Evolutionary conservation across 37 sponge, comb jelly and placozoan genomes (phyloP), one percentile per base, ranked within the genome.

Genomic region (Beroe forskalii): DNA sequence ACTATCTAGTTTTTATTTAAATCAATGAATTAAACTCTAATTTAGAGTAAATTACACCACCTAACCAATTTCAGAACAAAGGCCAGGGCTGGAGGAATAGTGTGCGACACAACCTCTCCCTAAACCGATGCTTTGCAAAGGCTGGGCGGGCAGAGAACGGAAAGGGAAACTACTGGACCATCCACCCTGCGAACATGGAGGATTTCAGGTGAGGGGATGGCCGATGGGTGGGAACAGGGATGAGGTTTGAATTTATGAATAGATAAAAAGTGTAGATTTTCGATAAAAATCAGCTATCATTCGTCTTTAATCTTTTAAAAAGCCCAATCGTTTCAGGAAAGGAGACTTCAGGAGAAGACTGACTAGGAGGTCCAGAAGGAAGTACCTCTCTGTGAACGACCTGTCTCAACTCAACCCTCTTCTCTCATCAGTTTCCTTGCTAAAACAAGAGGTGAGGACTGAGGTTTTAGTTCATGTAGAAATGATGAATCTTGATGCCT

Each of bases 151-250:
- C 92, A 32, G 92, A 90, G 89, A 91, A 90, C 36, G 93, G 93
- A 24, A 94, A 94, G 67, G 93, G 95, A 37, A 92, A 93, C 93
- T 94, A 93, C 67, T 94, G 95, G 95, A 38, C 91, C 62, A 94
- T 94, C 35, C 90, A 90, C 90, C 92, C 95, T 1, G 93, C 93
- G 20, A 93, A 94, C 90, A 38, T 94, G 90, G 90, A 61, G 35
- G 95, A 94, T 39, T 94, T 94, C 66, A 42, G 27, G 62, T 62
- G 67, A 33, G 93, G 55, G 55, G 12, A 12, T 17, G 12, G 12
- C 55, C 55, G 12, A 48, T n/a, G n/a, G n/a, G n/a, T n/a, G n/a
- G n/a, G n/a, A n/a, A n/a, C n/a, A n/a, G n/a, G n/a, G n/a, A n/a
- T n/a, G n/a, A n/a, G n/a, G n/a, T n/a, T n/a, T n/a, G n/a, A n/a